Conservation (phyloP, 1,140 invertebrate genomes). For the Varroa destructor region DNA sequence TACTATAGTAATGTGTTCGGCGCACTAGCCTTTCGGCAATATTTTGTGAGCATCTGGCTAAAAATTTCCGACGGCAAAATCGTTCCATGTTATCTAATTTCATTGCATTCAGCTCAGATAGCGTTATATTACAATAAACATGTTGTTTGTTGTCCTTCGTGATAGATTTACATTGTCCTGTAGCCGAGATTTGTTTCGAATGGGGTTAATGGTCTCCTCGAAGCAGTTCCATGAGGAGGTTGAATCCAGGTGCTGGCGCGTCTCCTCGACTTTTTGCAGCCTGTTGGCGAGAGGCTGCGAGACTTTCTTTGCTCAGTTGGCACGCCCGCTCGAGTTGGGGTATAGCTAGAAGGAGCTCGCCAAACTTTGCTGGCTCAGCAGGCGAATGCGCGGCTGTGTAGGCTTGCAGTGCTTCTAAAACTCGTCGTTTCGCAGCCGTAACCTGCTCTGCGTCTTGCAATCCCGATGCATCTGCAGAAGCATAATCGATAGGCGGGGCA, state of each 20-base stretch:
- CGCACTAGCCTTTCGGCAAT: too few species aligned
- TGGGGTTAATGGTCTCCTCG: constrained; percentile 53
- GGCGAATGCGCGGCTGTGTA: constrained; percentile 83
- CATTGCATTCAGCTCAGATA: too few species aligned
- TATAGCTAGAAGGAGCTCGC: constrained; percentile 76
- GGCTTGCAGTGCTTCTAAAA: constrained; percentile 74
- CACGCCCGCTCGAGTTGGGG: constrained; percentile 85
- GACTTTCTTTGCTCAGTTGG: constrained; percentile 83
- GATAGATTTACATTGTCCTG: too few species aligned
- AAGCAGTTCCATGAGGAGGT: constrained; percentile 82
- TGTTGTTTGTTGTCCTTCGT: too few species aligned
- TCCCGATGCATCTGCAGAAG: constrained; percentile 62
- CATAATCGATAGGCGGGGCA: too few species aligned
- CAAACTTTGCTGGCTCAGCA: constrained; percentile 81
- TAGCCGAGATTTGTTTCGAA: too few species aligned
- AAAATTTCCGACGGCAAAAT: too few species aligned
- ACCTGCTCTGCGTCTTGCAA: constrained; percentile 80
- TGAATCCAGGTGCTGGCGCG: constrained; percentile 62
- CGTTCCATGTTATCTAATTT: too few species aligned
- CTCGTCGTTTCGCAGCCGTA: constrained; percentile 78
- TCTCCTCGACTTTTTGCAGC: constrained; percentile 66
- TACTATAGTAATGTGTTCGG: too few species aligned
- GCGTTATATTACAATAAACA: too few species aligned
- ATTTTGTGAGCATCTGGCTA: too few species aligned
- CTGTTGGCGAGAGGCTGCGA: constrained; percentile 47